These are phyloP conservation scores for Himalopsyche anomala DNA, from an alignment of 2,888 invertebrate species.

Conservation along the genomic window DNA sequence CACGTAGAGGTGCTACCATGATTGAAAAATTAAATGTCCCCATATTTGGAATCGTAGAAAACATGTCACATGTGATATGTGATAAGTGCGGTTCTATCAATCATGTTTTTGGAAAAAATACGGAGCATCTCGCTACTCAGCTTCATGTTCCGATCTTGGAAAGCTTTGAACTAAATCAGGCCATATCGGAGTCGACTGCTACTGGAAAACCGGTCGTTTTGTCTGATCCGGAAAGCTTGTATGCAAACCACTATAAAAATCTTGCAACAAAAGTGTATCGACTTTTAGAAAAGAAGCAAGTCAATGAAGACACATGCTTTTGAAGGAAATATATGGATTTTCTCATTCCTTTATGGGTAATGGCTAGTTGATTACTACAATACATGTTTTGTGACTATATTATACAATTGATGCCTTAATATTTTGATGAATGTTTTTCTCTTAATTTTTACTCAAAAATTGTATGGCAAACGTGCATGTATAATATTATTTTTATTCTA, in stretches of 20 bases:
- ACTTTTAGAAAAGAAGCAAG: constrained; percentile 68
- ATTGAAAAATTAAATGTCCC: constrained; percentile 89
- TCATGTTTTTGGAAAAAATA: constrained; percentile 84
- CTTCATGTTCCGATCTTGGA: constrained; percentile 82
- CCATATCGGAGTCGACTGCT: constrained; percentile 83
- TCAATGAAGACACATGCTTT: constrained; percentile 17
- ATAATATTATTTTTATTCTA: too few species aligned
- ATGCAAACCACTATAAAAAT: constrained; percentile 74
- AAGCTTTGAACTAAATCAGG: constrained; percentile 84
- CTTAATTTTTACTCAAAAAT: too few species aligned
- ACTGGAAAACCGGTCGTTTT: constrained; percentile 86
- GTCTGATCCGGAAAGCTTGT: constrained; percentile 78
- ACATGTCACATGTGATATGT: constrained; percentile 91
- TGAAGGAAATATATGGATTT: background rate
- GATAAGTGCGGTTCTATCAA: constrained; percentile 85
- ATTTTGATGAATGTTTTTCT: too few species aligned
- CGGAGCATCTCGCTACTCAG: constrained; percentile 78
- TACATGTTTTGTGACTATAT: too few species aligned
- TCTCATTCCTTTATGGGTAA: background rate
- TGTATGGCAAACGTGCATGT: too few species aligned
- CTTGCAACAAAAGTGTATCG: constrained; percentile 75
- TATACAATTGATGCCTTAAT: too few species aligned
- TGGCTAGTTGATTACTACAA: too few species aligned
- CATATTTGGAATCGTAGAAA: constrained; percentile 91
- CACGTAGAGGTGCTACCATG: constrained; percentile 91